Evolutionary conservation across 2,888 invertebrate genomes (phyloP).

Genomic region (Trichopria drosophilae): DNA sequence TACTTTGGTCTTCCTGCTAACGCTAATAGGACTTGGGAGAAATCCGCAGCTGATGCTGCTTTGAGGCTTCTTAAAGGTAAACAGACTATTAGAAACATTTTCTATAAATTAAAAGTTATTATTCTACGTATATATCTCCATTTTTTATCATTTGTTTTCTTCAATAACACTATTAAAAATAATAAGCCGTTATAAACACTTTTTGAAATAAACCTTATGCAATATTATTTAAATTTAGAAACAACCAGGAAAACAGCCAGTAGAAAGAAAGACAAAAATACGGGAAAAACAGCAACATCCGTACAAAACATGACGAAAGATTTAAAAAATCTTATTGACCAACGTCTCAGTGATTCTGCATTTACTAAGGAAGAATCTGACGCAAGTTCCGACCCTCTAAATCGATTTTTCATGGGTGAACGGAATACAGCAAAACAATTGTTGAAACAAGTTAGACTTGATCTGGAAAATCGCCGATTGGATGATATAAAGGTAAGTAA

Average conservation of each 20-base stretch:
- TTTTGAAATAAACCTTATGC: no score
- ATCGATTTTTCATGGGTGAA: conserved; percentile 68
- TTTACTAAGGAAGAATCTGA: conserved; percentile 15
- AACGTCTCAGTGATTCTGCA: conserved; percentile 16
- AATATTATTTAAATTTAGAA: no score
- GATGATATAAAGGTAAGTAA: conserved; percentile 18
- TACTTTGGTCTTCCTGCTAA: conserved; percentile 86
- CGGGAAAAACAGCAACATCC: conserved; percentile 22
- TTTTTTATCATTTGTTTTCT: conserved; percentile 6
- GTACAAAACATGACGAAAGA: conserved; percentile 40
- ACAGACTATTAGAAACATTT: conserved; percentile 12
- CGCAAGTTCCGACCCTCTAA: conserved; percentile 59
- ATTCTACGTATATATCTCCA: conserved; percentile 29
- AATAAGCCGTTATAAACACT: no score
- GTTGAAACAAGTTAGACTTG: conserved; percentile 63
- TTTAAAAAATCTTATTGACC: conserved; percentile 42
- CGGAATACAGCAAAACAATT: conserved; percentile 63
- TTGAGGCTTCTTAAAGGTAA: conserved; percentile 67
- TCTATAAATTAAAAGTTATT: conserved; percentile 17
- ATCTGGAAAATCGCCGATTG: conserved; percentile 45
- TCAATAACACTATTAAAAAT: background rate
- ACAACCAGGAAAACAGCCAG: conserved; percentile 32
- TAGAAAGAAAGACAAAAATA: conserved; percentile 26
- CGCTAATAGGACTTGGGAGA: conserved; percentile 82
- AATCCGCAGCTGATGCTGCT: conserved; percentile 66